Conservation (phyloP, 2,113 vertebrate genomes). For the Lipotes vexillifer region DNA sequence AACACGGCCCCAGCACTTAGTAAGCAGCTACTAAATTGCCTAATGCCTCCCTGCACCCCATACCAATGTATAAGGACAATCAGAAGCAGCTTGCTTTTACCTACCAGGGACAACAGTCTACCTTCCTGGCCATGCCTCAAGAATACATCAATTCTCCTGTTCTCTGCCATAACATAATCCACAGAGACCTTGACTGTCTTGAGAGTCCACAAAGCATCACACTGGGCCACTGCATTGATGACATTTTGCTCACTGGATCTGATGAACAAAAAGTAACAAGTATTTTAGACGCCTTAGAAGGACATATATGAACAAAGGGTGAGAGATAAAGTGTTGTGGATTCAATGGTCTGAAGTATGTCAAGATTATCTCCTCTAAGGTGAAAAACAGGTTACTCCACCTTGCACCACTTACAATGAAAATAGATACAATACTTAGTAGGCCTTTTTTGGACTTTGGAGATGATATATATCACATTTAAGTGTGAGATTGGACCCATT, state of each 20-base stretch:
- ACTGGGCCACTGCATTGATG: too few species aligned
- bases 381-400: neutral
- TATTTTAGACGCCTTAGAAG: neutral
- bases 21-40: neutral
- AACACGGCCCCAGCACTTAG: neutral
- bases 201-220: neutral
- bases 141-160: neutral
- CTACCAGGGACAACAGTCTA: neutral
- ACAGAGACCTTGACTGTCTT: neutral
- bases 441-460: neutral
- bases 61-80: neutral
- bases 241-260: neutral
- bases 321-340: neutral
- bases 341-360: neutral
- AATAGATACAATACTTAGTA: neutral
- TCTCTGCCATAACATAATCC: neutral
- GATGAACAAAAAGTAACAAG: neutral
- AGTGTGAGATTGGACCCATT: neutral
- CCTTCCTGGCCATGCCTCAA: neutral
- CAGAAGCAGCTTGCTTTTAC: neutral
- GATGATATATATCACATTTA: too few species aligned
- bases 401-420: neutral
- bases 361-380: neutral
- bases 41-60: neutral
- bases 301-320: neutral